A percentile compares a stretch with the other conserved stretches of the same genome.
phyloP scores from a whole-genome alignment of 1,140 invertebrate genomes.

The Cyrtorhinus lividipennis region DNA sequence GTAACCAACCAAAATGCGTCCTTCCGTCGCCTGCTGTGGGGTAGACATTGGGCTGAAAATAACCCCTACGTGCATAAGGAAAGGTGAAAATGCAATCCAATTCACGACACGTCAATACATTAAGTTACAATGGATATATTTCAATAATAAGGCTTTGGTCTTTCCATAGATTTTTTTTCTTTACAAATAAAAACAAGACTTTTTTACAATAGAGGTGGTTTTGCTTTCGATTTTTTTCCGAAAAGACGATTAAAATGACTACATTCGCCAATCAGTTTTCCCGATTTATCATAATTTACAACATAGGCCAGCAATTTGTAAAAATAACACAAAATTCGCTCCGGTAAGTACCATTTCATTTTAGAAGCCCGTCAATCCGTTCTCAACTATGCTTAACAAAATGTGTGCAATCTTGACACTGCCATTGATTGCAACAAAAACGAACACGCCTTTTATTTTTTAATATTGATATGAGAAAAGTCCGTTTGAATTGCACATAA shows the following conservation, averaged over 20 bases:
- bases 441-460: not conserved
- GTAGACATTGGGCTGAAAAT: no score
- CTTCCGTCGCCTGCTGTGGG: no score
- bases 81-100: not conserved
- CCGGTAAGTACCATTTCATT: no score
- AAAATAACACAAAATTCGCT: no score
- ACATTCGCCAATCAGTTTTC: slow-evolving; percentile 14
- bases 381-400: slow-evolving; percentile 9
- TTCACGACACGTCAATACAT: slow-evolving; percentile 1
- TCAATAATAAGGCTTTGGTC: slow-evolving; percentile 27
- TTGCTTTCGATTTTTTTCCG: slow-evolving; percentile 18
- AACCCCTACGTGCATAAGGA: no score
- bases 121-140: slow-evolving; percentile 27
- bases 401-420: not conserved
- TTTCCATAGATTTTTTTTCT: slow-evolving; percentile 25
- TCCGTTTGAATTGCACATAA: not conserved
- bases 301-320: slow-evolving; percentile 19
- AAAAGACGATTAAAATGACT: slow-evolving; percentile 21
- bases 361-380: no score
- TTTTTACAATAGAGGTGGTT: slow-evolving; percentile 10
- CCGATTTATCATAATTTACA: not conserved
- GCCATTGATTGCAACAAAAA: slow-evolving; percentile 11
- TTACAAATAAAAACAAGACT: slow-evolving; percentile 21
- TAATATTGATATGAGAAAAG: not conserved
- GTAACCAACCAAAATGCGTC: no score